Conservation (phyloP, 2,888 invertebrate genomes). For the Trypoxylon attenuatum region DNA sequence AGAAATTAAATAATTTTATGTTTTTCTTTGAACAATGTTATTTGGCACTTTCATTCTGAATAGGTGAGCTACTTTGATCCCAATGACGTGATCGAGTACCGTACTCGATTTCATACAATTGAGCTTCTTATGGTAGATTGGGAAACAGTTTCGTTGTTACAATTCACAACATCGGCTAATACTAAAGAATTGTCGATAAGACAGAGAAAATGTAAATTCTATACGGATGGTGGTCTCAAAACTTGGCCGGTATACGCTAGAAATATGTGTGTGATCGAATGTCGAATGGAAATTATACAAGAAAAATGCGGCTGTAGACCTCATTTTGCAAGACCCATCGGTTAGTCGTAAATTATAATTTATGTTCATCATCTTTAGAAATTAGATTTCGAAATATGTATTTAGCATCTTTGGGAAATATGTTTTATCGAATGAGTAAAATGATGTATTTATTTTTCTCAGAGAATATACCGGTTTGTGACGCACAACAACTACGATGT, state of each 20-base stretch:
- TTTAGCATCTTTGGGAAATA: not conserved
- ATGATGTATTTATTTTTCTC: conserved; percentile 15
- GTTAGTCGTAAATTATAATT: no score
- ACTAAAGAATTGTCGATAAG: conserved; percentile 36
- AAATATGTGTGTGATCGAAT: conserved; percentile 83
- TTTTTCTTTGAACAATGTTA: not conserved
- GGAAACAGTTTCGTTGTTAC: not conserved
- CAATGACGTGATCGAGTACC: not conserved
- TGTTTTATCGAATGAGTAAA: not conserved
- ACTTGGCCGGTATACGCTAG: conserved; percentile 83
- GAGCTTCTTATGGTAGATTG: no score
- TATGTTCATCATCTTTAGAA: no score
- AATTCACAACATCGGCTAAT: conserved; percentile 26
- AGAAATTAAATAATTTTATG: not conserved
- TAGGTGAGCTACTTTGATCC: not conserved
- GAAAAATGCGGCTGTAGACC: conserved; percentile 83
- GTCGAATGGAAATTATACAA: conserved; percentile 79
- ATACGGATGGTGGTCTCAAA: conserved; percentile 79
- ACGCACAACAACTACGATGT: conserved; percentile 53
- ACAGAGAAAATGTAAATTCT: conserved; percentile 83
- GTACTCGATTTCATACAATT: no score
- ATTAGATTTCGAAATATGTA: not conserved
- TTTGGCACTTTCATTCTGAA: not conserved
- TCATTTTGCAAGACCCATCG: conserved; percentile 82
- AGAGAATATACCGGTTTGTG: conserved; percentile 54